These are phyloP conservation scores for Nomada fucata DNA, from an alignment of 2,888 invertebrate species.

Conservation along the genomic window DNA sequence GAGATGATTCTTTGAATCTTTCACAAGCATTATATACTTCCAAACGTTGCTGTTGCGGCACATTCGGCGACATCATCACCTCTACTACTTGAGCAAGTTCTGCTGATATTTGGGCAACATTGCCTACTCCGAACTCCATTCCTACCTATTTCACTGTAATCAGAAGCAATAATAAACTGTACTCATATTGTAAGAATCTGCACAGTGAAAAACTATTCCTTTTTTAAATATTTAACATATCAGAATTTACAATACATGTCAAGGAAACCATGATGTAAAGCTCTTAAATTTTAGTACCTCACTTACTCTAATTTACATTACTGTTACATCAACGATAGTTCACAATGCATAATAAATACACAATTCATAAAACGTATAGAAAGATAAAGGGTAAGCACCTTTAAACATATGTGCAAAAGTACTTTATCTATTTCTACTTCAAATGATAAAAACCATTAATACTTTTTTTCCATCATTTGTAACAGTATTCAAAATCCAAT, in stretches of 20 bases:
- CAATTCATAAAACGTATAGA: not conserved
- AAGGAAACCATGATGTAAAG: not conserved
- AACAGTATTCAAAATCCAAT: not conserved
- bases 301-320: not conserved
- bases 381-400: not conserved
- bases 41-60: slow-evolving; percentile 90
- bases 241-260: not conserved
- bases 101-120: slow-evolving; percentile 89
- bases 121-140: slow-evolving; percentile 86
- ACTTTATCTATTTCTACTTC: slow-evolving; percentile 13
- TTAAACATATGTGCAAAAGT: not conserved
- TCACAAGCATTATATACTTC: slow-evolving; percentile 95
- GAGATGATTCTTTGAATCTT: slow-evolving; percentile 93
- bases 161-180: not conserved
- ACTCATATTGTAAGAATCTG: not conserved
- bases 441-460: slow-evolving; percentile 34
- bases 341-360: no score
- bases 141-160: slow-evolving; percentile 67
- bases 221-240: no score
- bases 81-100: slow-evolving; percentile 93
- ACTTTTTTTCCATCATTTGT: slow-evolving; percentile 7
- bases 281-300: not conserved
- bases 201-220: not conserved
- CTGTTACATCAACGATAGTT: not conserved
- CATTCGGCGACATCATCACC: slow-evolving; percentile 92